phyloP scores from a whole-genome alignment of 2,113 vertebrate species.

The Cercopithecus mona region DNA sequence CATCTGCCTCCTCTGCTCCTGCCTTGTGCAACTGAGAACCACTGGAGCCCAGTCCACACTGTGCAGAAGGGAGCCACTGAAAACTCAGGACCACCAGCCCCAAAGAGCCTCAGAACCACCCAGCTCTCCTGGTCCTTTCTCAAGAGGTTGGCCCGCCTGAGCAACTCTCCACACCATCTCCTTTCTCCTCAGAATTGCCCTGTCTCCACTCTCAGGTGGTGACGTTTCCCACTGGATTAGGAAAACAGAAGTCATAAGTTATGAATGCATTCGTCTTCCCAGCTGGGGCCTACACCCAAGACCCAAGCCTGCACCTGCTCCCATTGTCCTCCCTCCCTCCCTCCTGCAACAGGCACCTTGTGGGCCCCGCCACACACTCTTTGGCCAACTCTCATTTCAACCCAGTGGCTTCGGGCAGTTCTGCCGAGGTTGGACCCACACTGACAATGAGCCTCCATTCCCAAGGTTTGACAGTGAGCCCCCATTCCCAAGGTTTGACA shows the following conservation, averaged over 20 bases:
- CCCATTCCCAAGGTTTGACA: background rate
- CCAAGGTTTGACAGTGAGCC: background rate
- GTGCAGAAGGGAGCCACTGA: background rate
- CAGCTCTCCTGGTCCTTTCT: background rate
- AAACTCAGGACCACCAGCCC: background rate
- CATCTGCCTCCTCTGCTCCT: background rate
- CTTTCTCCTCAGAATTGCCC: background rate
- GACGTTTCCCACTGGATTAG: background rate
- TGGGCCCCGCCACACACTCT: rapidly evolving
- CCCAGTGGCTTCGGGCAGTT: background rate
- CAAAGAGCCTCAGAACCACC: background rate
- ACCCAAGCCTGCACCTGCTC: too few relatives aligned
- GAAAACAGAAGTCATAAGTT: background rate
- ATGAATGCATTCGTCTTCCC: background rate
- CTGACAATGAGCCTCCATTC: background rate
- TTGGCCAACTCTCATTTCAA: background rate
- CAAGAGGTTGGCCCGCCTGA: background rate
- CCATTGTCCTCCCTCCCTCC: too few relatives aligned
- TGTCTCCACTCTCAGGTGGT: background rate
- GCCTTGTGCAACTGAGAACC: background rate
- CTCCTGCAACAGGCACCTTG: rapidly evolving
- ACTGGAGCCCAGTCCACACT: rapidly evolving
- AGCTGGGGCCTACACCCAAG: background rate
- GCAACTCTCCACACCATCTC: background rate
- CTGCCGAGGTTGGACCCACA: background rate